Evolutionary conservation across 2,113 vertebrate species (phyloP), one percentile per base, ranked within the genome.

Genomic region (Eleginops maclovinus): DNA sequence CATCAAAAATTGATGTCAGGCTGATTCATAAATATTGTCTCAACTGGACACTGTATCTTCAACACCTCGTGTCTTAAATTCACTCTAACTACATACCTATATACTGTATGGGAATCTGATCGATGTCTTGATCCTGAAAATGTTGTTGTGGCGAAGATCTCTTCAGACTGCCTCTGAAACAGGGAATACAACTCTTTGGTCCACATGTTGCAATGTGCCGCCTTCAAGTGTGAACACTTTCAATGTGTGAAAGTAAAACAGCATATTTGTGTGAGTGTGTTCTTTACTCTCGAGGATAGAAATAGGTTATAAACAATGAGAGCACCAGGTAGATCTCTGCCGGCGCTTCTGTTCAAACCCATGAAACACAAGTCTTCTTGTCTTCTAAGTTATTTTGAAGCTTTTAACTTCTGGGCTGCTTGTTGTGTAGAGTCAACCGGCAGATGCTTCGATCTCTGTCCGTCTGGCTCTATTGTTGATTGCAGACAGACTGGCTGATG

Each of bases 401-500:
- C 65, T 41, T 68, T 68, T 19, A 43, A 81, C 79, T 78, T 83
- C 71, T 66, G 89, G 82, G 82, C 81, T 78, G 28, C 70, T 40
- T 78, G n/a, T 55, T 62, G 24, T 54, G 36, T 51, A 40, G 75
- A 84, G 75, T 86, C 84, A 73, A 87, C 53, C 62, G 54, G 79
- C 63, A 56, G 67, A 69, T 78, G 36, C 75, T 87, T 81, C 60
- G 21, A 70, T 88, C 75, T 85, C 73, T 56, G 80, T 87, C 87
- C 88, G 87, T 90, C 78, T 87, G 91, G 85, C 87, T 87, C 63
- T 59, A 77, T 89, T 92, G 90, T 91, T 87, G 87, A 89, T 86
- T 88, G 85, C 79, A 86, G 90, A 84, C 88, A 87, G 83, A 69
- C 87, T 77, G 87, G 88, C 79, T 90, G 88, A 89, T 88, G 91